Percentiles rank a stretch among this genome's conserved stretches.
Evolutionary conservation across 1,140 invertebrate genomes (phyloP).

Genomic region (Scaptomyza montana): DNA sequence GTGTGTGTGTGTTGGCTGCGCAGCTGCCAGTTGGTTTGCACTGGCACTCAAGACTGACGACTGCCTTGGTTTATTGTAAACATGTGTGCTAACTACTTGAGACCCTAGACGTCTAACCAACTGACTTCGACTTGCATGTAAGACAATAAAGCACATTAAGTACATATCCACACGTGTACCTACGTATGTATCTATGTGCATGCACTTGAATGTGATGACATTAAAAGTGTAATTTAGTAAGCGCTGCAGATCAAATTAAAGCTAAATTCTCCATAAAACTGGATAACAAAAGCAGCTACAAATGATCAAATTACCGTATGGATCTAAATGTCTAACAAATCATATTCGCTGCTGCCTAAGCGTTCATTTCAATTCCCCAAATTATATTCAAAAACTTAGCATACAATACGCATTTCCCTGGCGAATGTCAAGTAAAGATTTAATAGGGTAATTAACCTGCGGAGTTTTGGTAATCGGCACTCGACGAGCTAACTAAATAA

Average conservation of each 20-base stretch:
- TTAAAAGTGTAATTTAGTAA: conserved; percentile 63
- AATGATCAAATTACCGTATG: not conserved
- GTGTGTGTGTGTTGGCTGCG: conserved; percentile 19
- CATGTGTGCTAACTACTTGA: conserved; percentile 75
- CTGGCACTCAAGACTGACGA: conserved; percentile 70
- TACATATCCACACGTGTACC: not conserved
- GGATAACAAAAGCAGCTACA: not conserved
- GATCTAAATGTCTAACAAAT: not conserved
- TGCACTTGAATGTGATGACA: conserved; percentile 12
- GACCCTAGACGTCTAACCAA: conserved; percentile 15
- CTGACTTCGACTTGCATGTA: conserved; percentile 24
- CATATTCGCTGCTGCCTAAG: too few relatives aligned
- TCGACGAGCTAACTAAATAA: not conserved
- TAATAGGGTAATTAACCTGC: conserved; percentile 11
- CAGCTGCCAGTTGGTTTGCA: conserved; percentile 69
- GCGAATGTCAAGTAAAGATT: conserved; percentile 2
- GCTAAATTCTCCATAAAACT: not conserved
- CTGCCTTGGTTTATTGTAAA: conserved; percentile 77
- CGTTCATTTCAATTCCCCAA: too few relatives aligned
- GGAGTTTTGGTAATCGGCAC: conserved; percentile 9
- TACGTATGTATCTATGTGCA: not conserved
- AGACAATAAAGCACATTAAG: conserved; percentile 45
- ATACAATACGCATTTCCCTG: not conserved
- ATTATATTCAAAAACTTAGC: not conserved
- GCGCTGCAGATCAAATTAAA: conserved; percentile 30